Conservation (phyloP, 2,797 vertebrate genomes). For the Platalea minor region DNA sequence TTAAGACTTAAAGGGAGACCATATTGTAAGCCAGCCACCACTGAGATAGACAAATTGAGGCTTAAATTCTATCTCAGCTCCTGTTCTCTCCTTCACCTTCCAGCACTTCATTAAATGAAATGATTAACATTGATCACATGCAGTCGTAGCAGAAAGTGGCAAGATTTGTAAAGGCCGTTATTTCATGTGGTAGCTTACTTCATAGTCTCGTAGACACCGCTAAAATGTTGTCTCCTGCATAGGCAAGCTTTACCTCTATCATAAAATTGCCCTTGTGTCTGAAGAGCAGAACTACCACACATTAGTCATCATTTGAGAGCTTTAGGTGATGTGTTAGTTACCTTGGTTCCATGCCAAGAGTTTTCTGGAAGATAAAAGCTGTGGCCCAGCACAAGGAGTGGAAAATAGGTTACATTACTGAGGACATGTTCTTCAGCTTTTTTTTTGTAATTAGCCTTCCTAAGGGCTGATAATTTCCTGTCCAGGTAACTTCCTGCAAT, state of each 20-base stretch:
- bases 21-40: slow-evolving; percentile 19
- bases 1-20: background rate
- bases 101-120: slow-evolving; percentile 39
- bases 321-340: background rate
- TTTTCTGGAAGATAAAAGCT: background rate
- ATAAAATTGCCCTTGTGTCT: background rate
- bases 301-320: background rate
- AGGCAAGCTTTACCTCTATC: background rate
- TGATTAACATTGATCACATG: slow-evolving; percentile 26
- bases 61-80: slow-evolving; percentile 7
- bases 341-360: background rate
- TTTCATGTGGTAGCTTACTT: slow-evolving; percentile 4
- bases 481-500: background rate
- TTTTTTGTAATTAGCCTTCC: background rate
- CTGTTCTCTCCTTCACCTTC: background rate
- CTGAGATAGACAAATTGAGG: slow-evolving; percentile 32
- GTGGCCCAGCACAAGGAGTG: background rate
- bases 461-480: background rate
- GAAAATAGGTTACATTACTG: background rate
- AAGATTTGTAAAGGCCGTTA: slow-evolving; percentile 18
- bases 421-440: background rate
- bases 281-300: background rate
- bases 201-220: background rate
- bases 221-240: background rate
- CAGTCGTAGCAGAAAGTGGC: background rate